A percentile compares a stretch with the other conserved stretches of the same genome.
Evolutionary conservation across 1,140 invertebrate genomes (phyloP).

Genomic region (Bombus confusus): DNA sequence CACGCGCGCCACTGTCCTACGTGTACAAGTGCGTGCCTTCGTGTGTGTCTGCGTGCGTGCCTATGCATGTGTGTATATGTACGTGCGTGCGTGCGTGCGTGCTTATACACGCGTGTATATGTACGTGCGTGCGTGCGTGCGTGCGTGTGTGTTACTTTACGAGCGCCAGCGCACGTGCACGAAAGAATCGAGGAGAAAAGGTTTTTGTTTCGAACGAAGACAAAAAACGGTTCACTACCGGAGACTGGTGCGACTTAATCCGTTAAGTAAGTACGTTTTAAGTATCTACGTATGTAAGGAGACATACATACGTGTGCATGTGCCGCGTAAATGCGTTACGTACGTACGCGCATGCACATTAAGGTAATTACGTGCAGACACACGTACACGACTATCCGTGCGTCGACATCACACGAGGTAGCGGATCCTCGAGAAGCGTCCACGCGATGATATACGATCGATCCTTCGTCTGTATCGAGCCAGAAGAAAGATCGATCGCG

Average conservation of each 20-base stretch:
- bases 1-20: slow-evolving; percentile 15
- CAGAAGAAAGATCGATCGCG: neutral
- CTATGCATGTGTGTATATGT: slow-evolving; percentile 19
- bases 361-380: slow-evolving; percentile 55
- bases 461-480: neutral
- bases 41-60: neutral
- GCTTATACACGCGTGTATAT: rapidly evolving
- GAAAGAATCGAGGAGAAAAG: slow-evolving; percentile 16
- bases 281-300: slow-evolving; percentile 51
- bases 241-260: slow-evolving; percentile 64
- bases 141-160: neutral
- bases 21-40: slow-evolving; percentile 3
- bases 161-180: slow-evolving; percentile 17
- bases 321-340: neutral
- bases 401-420: neutral
- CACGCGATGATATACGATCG: neutral
- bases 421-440: slow-evolving; percentile 2
- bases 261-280: slow-evolving; percentile 59
- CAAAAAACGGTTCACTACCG: slow-evolving; percentile 58
- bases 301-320: slow-evolving; percentile 25
- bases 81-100: neutral
- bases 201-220: slow-evolving; percentile 59
- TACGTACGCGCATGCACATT: slow-evolving; percentile 40
- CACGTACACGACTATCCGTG: slow-evolving; percentile 50
- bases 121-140: neutral